Conservation (phyloP, 2,888 invertebrate species). For the Lasius platythorax region DNA sequence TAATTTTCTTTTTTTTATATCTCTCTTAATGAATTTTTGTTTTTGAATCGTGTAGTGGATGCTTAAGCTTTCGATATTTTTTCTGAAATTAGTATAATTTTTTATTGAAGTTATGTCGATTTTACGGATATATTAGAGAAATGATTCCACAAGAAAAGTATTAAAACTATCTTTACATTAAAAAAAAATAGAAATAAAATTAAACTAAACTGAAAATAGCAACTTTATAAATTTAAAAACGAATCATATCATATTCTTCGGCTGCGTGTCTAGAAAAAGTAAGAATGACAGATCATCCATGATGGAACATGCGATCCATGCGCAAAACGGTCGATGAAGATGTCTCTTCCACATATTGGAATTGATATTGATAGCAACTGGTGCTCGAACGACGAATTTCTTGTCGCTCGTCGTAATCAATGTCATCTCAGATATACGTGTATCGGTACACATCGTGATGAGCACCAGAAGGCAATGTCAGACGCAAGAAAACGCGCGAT, state of each 20-base stretch:
- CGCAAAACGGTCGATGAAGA: constrained; percentile 67
- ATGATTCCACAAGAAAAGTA: not conserved
- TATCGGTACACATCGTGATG: constrained; percentile 25
- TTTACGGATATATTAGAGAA: not conserved
- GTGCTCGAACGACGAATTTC: constrained; percentile 60
- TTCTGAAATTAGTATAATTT: not conserved
- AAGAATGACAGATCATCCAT: constrained; percentile 32
- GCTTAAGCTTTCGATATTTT: not conserved
- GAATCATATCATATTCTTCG: not conserved
- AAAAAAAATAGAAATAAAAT: not conserved
- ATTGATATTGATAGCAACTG: constrained; percentile 56
- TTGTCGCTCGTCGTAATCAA: constrained; percentile 65
- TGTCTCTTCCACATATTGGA: constrained; percentile 60
- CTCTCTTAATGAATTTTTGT: not conserved
- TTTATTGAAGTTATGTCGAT: not conserved
- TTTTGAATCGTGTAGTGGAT: not conserved
- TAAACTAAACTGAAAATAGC: not conserved
- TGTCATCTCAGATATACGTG: constrained; percentile 49
- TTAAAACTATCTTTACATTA: not conserved
- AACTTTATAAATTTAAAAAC: not conserved
- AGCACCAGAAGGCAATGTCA: constrained; percentile 23
- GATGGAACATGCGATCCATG: constrained; percentile 11
- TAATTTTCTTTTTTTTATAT: not conserved
- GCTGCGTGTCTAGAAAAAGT: not conserved
- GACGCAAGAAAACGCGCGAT: constrained; percentile 41